Evolutionary conservation across 2,113 vertebrate species (phyloP), one percentile per base, ranked within the genome.

Genomic region (Prionailurus viverrinus): DNA sequence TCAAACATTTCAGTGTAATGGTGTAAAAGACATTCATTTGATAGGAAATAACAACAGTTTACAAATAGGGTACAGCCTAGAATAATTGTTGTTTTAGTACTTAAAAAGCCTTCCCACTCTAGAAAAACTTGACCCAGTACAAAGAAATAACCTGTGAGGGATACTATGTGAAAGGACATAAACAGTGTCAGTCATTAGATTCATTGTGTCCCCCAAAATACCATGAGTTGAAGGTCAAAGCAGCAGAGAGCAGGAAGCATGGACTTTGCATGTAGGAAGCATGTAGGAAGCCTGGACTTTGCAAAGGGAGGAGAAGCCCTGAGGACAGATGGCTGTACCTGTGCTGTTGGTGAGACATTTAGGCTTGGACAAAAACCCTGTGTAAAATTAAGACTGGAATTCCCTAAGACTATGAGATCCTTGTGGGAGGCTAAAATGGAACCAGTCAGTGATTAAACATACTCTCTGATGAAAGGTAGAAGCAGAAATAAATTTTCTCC

Each of bases 1-100:
- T 51, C 61, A 82, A 16, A 83, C 79, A 79, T 33, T 68, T 93
- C 14, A 89, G 4, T 48, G 27, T 83, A 48, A 51, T 88, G 31
- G 27, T 65, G 48, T 69, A 91, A 76, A 95, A 65, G 31, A n/a
- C 41, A 58, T 55, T 18, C 14, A 66, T 76, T 84, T 84, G 39
- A 58, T 55, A 78, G 48, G 2, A 15, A 36, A 53, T 29, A 88
- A 88, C 31, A 89, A 45, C 53, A 73, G 12, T 65, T 94, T 83
- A 27, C n/a, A 83, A 74, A 65, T 27, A 90, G 13, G 68, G 1
- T 66, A 69, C 23, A 12, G 36, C 61, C 58, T 91, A 31, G 63
- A 41, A n/a, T 85, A 78, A 91, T 91, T 65, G 69, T 68, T 93
- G n/a, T 76, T 89, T 83, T 87, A n/a, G n/a, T 87, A 27, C 55